These are phyloP conservation scores for Sitobion miscanthi DNA, from an alignment of 1,140 invertebrate species.

Conservation along the genomic window DNA sequence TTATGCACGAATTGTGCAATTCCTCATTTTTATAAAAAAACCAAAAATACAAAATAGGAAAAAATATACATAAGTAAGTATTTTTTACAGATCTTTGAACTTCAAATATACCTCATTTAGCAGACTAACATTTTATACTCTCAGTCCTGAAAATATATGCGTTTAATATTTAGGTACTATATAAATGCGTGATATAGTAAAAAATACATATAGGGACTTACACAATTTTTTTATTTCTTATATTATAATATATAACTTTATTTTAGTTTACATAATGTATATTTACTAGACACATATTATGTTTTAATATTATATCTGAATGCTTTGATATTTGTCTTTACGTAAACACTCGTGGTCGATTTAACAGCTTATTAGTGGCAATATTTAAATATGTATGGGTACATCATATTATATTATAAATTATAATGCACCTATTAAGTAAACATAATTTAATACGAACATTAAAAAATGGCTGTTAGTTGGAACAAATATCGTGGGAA, in stretches of 20 bases:
- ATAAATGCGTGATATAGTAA: neutral
- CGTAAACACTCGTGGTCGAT: neutral
- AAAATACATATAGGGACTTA: neutral
- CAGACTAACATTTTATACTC: neutral
- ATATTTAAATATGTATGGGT: neutral
- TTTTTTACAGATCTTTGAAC: neutral
- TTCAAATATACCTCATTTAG: neutral
- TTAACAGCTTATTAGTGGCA: conserved; percentile 17
- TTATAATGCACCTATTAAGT: neutral
- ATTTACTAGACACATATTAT: neutral
- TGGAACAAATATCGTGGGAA: neutral
- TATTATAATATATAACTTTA: neutral
- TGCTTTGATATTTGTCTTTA: neutral
- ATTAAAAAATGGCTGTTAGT: no score
- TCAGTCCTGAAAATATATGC: neutral
- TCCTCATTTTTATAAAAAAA: neutral
- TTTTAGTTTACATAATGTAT: neutral
- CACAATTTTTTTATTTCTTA: no score
- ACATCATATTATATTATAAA: neutral
- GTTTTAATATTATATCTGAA: neutral
- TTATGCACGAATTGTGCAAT: neutral
- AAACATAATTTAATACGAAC: neutral
- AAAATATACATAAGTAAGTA: neutral
- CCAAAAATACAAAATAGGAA: neutral
- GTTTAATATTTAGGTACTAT: neutral